A percentile compares a stretch with the other conserved stretches of the same genome.
Evolutionary conservation across 2,888 invertebrate species (phyloP).

Genomic region (Prosopocoilus inquinatus): DNA sequence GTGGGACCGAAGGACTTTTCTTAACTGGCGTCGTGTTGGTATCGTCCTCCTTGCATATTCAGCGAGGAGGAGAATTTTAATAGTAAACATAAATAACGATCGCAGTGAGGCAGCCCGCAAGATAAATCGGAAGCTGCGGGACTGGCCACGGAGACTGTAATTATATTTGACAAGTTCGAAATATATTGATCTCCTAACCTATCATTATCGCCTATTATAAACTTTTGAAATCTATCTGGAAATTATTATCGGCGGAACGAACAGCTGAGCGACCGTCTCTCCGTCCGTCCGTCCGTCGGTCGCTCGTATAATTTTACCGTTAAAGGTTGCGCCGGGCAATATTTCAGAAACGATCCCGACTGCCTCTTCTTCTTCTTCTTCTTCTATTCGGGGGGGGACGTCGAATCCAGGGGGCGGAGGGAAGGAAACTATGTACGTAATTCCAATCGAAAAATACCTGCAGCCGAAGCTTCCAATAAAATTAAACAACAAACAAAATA

Average conservation of each 20-base stretch:
- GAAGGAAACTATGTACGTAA: too few relatives aligned
- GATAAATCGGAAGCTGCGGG: conserved; percentile 30
- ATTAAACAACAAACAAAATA: too few relatives aligned
- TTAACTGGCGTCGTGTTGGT: too few relatives aligned
- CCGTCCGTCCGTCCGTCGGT: background rate
- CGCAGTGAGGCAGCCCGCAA: conserved; percentile 3
- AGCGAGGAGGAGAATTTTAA: conserved; percentile 12
- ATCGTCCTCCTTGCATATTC: conserved; percentile 6
- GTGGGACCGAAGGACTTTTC: too few relatives aligned
- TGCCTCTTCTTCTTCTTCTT: too few relatives aligned
- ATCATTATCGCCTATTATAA: conserved; percentile 31
- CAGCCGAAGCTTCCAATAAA: too few relatives aligned
- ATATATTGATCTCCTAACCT: conserved; percentile 29
- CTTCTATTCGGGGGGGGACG: too few relatives aligned
- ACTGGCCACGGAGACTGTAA: conserved; percentile 22
- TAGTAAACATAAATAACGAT: conserved; percentile 15
- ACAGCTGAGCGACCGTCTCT: background rate
- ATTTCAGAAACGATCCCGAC: too few relatives aligned
- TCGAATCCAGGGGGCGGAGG: too few relatives aligned
- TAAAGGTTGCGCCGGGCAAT: background rate
- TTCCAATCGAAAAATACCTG: too few relatives aligned
- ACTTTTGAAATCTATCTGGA: conserved; percentile 30
- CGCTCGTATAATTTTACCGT: conserved; percentile 1
- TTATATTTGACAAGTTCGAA: conserved; percentile 31
- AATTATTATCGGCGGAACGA: conserved; percentile 20